Evolutionary conservation across 2,797 vertebrate species (phyloP).

Genomic region (Rhodeus uyekii): DNA sequence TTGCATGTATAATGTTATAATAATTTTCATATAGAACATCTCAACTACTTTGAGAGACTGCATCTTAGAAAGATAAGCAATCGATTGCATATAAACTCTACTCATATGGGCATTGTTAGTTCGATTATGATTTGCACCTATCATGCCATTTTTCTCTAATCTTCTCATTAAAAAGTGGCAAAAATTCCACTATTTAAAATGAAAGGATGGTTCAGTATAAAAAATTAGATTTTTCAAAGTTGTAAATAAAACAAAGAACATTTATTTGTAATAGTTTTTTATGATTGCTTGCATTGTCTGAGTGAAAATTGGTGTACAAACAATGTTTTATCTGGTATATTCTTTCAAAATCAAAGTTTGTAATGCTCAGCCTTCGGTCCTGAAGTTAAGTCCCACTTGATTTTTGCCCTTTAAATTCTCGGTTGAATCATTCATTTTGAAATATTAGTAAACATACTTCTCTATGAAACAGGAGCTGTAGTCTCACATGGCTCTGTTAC

Average conservation of each 20-base stretch:
- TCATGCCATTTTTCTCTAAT: not conserved
- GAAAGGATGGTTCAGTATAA: no score
- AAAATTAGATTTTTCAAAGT: no score
- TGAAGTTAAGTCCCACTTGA: not conserved
- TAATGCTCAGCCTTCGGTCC: not conserved
- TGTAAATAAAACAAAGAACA: no score
- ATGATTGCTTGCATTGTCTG: no score
- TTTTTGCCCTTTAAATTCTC: not conserved
- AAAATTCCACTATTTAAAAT: no score
- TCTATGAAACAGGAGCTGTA: not conserved
- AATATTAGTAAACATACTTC: not conserved
- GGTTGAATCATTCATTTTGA: not conserved
- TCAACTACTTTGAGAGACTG: not conserved
- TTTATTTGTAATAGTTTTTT: no score
- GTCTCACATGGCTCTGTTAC: slow-evolving; percentile 16
- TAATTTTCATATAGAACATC: not conserved
- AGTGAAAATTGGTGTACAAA: no score
- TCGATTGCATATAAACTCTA: not conserved
- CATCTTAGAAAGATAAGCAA: no score
- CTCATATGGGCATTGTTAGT: not conserved
- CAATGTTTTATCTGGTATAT: not conserved
- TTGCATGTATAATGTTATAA: not conserved
- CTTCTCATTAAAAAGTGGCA: not conserved
- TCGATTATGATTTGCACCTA: not conserved
- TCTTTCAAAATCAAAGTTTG: not conserved